These are phyloP conservation scores for Atta texana DNA, from an alignment of 1,140 invertebrate species.

Conservation along the genomic window DNA sequence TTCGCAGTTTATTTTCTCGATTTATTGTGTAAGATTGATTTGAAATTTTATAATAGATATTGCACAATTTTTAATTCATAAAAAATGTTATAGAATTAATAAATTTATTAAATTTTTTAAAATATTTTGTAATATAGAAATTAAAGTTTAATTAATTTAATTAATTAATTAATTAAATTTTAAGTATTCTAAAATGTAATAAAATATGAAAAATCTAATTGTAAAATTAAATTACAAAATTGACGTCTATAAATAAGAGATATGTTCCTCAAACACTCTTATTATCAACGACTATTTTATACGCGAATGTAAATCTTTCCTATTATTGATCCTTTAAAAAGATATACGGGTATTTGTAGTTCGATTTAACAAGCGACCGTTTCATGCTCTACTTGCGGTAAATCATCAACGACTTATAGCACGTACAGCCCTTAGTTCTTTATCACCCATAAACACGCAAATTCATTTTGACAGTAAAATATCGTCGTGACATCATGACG, in stretches of 20 bases:
- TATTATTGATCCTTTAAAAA: constrained; percentile 35
- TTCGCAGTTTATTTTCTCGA: constrained; percentile 8
- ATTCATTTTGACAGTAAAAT: constrained; percentile 57
- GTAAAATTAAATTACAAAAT: constrained; percentile 11
- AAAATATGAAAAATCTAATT: background rate
- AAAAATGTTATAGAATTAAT: background rate
- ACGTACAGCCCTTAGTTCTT: constrained; percentile 29
- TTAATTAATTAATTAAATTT: background rate
- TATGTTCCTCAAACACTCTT: background rate
- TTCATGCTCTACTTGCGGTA: constrained; percentile 36
- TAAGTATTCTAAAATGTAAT: background rate
- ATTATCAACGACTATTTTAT: background rate
- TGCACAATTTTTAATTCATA: background rate
- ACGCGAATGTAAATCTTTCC: constrained; percentile 7
- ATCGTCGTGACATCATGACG: constrained; percentile 49
- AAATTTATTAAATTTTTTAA: background rate
- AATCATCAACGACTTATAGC: constrained; percentile 49
- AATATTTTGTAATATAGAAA: background rate
- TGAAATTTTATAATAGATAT: background rate
- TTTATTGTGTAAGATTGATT: background rate
- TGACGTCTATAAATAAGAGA: background rate
- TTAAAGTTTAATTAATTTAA: too few species aligned
- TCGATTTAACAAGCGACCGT: constrained; percentile 42
- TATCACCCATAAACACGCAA: constrained; percentile 47
- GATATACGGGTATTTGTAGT: constrained; percentile 16